phyloP scores from a whole-genome alignment of 2,888 invertebrate species.

The Chrysolina haemoptera region DNA sequence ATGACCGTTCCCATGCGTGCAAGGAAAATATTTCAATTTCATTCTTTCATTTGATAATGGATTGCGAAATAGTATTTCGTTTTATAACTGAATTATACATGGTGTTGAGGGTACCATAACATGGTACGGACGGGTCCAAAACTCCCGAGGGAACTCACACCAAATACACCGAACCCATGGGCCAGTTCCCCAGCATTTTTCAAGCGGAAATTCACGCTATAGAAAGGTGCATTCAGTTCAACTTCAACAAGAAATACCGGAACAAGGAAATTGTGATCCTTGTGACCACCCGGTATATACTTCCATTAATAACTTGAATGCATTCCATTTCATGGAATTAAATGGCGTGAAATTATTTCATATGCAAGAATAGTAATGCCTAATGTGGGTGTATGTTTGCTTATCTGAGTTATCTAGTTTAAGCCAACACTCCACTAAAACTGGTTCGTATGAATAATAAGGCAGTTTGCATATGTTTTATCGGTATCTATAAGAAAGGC shows the following conservation, averaged over 20 bases:
- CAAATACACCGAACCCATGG: too few species aligned
- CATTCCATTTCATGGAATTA: slow-evolving; percentile 5
- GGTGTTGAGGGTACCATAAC: too few species aligned
- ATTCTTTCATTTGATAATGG: background rate
- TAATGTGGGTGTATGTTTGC: background rate
- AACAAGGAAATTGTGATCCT: too few species aligned
- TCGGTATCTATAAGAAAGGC: slow-evolving; percentile 5
- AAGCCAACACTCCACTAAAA: background rate
- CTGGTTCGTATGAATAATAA: slow-evolving; percentile 8
- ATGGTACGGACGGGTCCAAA: too few species aligned
- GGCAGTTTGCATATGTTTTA: background rate
- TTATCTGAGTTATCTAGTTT: background rate
- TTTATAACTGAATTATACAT: too few species aligned
- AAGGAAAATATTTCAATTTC: background rate
- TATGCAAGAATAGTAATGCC: background rate
- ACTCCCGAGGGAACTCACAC: too few species aligned
- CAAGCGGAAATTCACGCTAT: too few species aligned
- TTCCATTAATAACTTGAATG: background rate
- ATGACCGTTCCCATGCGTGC: background rate
- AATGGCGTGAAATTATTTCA: slow-evolving; percentile 10
- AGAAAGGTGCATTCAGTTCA: too few species aligned
- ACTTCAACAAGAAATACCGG: too few species aligned
- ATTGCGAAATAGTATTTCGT: background rate
- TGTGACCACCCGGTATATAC: background rate
- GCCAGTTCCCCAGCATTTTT: too few species aligned